Evolutionary conservation across 2,888 invertebrate genomes (phyloP).

Genomic region (Xestobium rufovillosum): DNA sequence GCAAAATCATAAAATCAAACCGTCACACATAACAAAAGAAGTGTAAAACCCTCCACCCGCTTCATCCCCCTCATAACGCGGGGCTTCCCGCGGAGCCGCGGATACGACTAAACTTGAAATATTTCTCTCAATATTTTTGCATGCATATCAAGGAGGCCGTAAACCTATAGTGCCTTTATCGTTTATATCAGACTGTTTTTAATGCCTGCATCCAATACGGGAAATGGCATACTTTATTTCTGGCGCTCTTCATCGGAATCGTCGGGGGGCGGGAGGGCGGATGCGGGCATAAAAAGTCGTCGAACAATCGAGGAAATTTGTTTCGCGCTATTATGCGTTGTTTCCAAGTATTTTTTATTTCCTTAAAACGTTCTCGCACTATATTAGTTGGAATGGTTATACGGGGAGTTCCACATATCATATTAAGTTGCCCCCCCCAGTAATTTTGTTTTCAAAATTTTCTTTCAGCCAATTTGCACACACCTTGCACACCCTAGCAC

Average conservation of each 20-base stretch:
- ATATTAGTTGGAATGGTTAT: too few species aligned
- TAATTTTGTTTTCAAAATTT: too few species aligned
- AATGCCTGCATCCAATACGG: conserved; percentile 40
- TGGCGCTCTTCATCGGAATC: conserved; percentile 1
- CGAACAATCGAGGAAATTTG: neutral
- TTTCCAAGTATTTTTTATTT: too few species aligned
- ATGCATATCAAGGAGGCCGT: conserved; percentile 39
- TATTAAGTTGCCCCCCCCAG: too few species aligned
- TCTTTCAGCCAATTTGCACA: too few species aligned
- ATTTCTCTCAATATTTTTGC: conserved; percentile 39
- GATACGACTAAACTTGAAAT: conserved; percentile 33
- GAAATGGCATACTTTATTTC: conserved; percentile 32
- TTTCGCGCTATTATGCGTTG: neutral
- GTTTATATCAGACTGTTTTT: conserved; percentile 39
- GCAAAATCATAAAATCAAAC: conserved; percentile 25
- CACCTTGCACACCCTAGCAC: too few species aligned
- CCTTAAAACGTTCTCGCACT: too few species aligned
- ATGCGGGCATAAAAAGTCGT: neutral
- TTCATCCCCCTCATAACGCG: conserved; percentile 22
- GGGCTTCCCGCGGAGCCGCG: conserved; percentile 29
- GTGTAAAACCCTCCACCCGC: conserved; percentile 19
- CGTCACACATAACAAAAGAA: conserved; percentile 21
- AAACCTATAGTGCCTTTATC: conserved; percentile 40
- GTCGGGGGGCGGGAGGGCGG: too few species aligned
- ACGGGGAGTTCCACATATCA: too few species aligned